These are phyloP conservation scores for Brachypterus glaber DNA, from an alignment of 2,888 invertebrate species.

Conservation along the genomic window DNA sequence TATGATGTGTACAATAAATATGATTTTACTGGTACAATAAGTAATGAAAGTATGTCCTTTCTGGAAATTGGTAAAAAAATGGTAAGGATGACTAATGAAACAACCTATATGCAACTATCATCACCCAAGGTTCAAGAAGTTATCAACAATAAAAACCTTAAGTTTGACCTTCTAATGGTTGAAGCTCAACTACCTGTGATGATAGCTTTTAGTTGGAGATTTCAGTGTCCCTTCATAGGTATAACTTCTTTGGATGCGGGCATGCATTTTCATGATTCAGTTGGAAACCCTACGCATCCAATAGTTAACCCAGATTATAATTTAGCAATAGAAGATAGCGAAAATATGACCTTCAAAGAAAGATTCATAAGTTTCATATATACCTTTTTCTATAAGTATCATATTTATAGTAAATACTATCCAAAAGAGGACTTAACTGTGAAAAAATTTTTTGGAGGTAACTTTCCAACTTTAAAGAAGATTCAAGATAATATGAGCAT, in stretches of 20 bases:
- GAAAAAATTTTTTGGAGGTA: slow-evolving; percentile 24
- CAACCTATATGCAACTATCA: slow-evolving; percentile 19
- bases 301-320: slow-evolving; percentile 27
- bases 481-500: slow-evolving; percentile 25
- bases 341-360: slow-evolving; percentile 4
- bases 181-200: slow-evolving; percentile 25
- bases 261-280: slow-evolving; percentile 16
- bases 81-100: slow-evolving; percentile 17
- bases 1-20: slow-evolving; percentile 26
- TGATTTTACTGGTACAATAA: slow-evolving; percentile 14
- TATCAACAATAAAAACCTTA: slow-evolving; percentile 26
- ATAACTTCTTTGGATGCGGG: slow-evolving; percentile 24
- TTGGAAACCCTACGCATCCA: slow-evolving; percentile 28
- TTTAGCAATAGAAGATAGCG: slow-evolving; percentile 12
- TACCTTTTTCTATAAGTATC: neutral
- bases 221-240: slow-evolving; percentile 28
- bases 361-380: slow-evolving; percentile 7
- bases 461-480: slow-evolving; percentile 22
- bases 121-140: slow-evolving; percentile 29
- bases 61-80: slow-evolving; percentile 16
- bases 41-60: slow-evolving; percentile 19
- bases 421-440: slow-evolving; percentile 18
- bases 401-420: slow-evolving; percentile 8
- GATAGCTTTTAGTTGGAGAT: slow-evolving; percentile 23
- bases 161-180: slow-evolving; percentile 30